Evolutionary conservation across 2,797 vertebrate species (phyloP).

Genomic region (Smutsia gigantea): DNA sequence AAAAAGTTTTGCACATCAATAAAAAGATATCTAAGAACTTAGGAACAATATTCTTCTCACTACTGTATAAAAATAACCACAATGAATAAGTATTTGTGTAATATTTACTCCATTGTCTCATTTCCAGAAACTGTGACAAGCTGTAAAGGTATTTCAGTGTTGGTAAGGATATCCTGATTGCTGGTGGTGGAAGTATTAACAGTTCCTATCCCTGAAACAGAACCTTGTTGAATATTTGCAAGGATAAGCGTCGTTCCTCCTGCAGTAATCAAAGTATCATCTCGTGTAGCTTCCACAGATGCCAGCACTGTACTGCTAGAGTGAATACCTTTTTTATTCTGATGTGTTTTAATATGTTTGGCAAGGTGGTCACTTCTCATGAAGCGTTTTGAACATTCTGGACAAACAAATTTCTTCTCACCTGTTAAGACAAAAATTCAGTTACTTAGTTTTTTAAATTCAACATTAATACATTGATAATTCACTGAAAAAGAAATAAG

Average conservation of each 20-base stretch:
- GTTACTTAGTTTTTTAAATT: slow-evolving; percentile 61
- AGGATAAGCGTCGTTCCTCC: slow-evolving; percentile 99
- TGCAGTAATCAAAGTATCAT: slow-evolving; percentile 97
- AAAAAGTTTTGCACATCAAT: slow-evolving; percentile 95
- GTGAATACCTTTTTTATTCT: slow-evolving; percentile 99
- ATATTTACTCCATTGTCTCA: slow-evolving; percentile 97
- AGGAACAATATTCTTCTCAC: slow-evolving; percentile 93
- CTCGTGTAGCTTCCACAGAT: slow-evolving; percentile 93
- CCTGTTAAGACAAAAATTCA: slow-evolving; percentile 87
- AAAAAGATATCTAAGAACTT: slow-evolving; percentile 96
- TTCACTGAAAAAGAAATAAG: slow-evolving; percentile 46
- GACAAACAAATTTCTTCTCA: slow-evolving; percentile 99
- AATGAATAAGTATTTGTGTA: slow-evolving; percentile 93
- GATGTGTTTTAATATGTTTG: slow-evolving; percentile 99
- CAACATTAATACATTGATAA: background rate
- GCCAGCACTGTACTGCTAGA: slow-evolving; percentile 94
- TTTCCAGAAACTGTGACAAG: slow-evolving; percentile 98
- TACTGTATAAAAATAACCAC: slow-evolving; percentile 94
- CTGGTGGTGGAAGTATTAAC: slow-evolving; percentile 93
- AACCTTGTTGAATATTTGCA: slow-evolving; percentile 98
- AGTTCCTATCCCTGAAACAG: slow-evolving; percentile 94
- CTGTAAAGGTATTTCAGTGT: slow-evolving; percentile 98
- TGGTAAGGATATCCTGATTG: slow-evolving; percentile 97
- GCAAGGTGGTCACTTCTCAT: slow-evolving; percentile 99
- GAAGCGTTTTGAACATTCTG: slow-evolving; percentile 99